Percentiles rank a stretch among this genome's conserved stretches.
Evolutionary conservation across 2,113 vertebrate genomes (phyloP).

Genomic region (Jacana jacana): DNA sequence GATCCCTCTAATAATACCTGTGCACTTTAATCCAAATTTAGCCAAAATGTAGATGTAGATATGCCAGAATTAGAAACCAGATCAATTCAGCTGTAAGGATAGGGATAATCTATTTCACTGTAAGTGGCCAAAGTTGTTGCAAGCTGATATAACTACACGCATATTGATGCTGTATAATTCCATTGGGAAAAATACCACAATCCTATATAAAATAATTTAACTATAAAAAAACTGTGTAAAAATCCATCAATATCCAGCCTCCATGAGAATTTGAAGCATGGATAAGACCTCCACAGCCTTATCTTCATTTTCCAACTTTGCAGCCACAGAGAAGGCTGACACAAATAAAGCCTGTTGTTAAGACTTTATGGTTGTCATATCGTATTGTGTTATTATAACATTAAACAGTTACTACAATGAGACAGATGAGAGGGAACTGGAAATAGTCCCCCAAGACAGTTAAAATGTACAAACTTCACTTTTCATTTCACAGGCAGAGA

Average conservation of each 20-base stretch:
- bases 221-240: neutral
- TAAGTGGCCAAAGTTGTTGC: neutral
- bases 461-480: slow-evolving; percentile 34
- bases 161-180: neutral
- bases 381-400: slow-evolving; percentile 20
- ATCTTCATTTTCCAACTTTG: neutral
- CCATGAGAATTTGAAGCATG: neutral
- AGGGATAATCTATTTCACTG: neutral
- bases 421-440: neutral
- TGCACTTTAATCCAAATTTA: neutral
- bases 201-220: neutral
- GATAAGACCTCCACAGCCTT: neutral
- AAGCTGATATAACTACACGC: neutral
- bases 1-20: neutral
- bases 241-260: neutral
- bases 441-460: slow-evolving; percentile 34
- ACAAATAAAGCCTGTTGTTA: slow-evolving; percentile 3
- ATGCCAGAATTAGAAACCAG: neutral
- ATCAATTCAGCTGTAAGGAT: neutral
- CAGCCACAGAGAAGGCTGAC: neutral
- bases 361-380: neutral
- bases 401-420: slow-evolving; percentile 1
- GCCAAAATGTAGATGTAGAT: neutral
- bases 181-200: neutral
- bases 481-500: neutral